Evolutionary conservation across 64 coral and sea anemone species (phyloP).

Genomic region (Actinia equina): DNA sequence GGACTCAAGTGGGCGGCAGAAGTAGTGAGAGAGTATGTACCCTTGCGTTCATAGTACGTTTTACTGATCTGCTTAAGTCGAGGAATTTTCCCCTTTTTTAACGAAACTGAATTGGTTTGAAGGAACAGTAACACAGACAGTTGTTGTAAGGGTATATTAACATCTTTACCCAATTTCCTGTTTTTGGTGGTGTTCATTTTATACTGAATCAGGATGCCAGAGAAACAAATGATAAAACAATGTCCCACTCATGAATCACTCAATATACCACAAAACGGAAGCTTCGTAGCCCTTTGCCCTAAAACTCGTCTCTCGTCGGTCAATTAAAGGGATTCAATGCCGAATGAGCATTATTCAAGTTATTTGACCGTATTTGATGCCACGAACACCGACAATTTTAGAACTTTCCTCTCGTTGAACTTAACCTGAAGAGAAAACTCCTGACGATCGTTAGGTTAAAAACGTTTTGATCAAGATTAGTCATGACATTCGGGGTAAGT

Average conservation of each 20-base stretch:
- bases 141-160: neutral
- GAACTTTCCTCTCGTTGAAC: neutral
- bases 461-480: neutral
- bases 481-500: conserved; percentile 8
- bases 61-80: neutral
- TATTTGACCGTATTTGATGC: neutral
- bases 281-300: neutral
- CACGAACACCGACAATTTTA: neutral
- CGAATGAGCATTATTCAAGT: neutral
- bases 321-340: neutral
- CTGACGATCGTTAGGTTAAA: neutral
- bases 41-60: neutral
- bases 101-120: too few relatives aligned
- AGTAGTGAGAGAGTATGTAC: neutral
- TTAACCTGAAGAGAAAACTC: neutral
- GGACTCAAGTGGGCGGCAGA: neutral
- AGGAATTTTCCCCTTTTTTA: too few relatives aligned
- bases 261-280: conserved; percentile 1
- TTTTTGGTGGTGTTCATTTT: neutral
- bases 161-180: neutral
- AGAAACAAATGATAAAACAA: neutral
- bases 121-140: too few relatives aligned
- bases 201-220: neutral
- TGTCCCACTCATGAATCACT: neutral
- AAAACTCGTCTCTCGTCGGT: neutral